Base-by-base conservation (phyloP, 2,797 vertebrate genomes). In the Phataginus tetradactyla region DNA sequence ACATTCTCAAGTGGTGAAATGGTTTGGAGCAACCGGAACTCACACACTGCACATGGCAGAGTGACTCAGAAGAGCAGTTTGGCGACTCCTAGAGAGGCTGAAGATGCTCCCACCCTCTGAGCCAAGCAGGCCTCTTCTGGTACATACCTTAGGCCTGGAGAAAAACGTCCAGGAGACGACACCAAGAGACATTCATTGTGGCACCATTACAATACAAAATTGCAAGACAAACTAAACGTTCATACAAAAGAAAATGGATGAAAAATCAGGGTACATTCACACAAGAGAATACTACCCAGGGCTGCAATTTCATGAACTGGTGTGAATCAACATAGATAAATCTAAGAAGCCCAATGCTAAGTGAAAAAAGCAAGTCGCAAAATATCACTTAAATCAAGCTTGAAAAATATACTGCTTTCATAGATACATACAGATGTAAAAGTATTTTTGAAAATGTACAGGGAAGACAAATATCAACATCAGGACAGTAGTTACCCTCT, bases 81-180 rank as follows among this genome's bases (percentile, higher is more conserved):
- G 32, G 32, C 9, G n/a, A 77, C 69, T 80, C 63, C n/a, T 2
- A 0, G 12, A 1, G 39, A 80, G 17, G 86, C 20, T 2, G 45
- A 17, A 69, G 66, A 42, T 0, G 4, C 21, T 42, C 14, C 1
- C 4, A 10, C 14, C 5, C 78, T 21, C 9, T 7, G 39, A 59
- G 37, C 64, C 25, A 7, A 7, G 20, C 39, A 0, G 4, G 15
- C 51, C 39, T 32, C 32, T 29, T 25, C 18, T 0, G 11, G 64
- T 10, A 12, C 64, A 10, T 3, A 21, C 11, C 17, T 77, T 17
- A 49, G n/a, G 57, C 71, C 66, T n/a, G 42, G 23, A 14, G 68
- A 55, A 20, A 59, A 75, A 39, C 1, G 1, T 5, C 49, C 20
- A 18, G 3, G 14, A 34, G 32, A 51, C 11, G 5, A 39, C 14